Conservation (phyloP, 1,140 invertebrate species). For the Acromyrmex charruanus region DNA sequence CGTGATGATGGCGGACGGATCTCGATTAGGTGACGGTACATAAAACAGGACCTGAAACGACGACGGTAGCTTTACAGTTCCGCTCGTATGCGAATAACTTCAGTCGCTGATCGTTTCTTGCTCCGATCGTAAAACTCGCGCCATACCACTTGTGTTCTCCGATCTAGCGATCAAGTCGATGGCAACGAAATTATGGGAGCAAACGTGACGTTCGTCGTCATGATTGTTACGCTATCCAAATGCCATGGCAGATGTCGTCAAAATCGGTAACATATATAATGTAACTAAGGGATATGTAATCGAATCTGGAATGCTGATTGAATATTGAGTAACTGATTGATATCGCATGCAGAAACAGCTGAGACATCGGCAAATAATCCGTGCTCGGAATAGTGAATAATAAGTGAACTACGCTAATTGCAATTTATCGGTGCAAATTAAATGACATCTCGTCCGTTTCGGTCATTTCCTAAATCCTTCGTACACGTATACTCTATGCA, state of each 20-base stretch:
- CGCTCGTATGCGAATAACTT: slow-evolving; percentile 70
- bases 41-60: slow-evolving; percentile 61
- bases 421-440: slow-evolving; percentile 55
- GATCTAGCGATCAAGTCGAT: slow-evolving; percentile 7
- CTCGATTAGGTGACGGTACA: slow-evolving; percentile 56
- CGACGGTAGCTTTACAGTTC: slow-evolving; percentile 64
- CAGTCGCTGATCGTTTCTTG: slow-evolving; percentile 63
- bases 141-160: background rate
- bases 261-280: slow-evolving; percentile 7
- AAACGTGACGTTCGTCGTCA: slow-evolving; percentile 18
- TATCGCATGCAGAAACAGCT: slow-evolving; percentile 14
- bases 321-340: slow-evolving; percentile 32
- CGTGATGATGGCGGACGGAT: background rate
- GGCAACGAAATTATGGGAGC: slow-evolving; percentile 2
- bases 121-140: slow-evolving; percentile 52
- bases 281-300: background rate
- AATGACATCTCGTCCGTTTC: slow-evolving; percentile 39
- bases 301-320: slow-evolving; percentile 2
- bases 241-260: background rate
- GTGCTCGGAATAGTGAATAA: slow-evolving; percentile 22
- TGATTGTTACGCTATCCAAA: slow-evolving; percentile 1
- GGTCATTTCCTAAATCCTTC: slow-evolving; percentile 16
- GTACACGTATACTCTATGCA: background rate
- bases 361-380: slow-evolving; percentile 29
- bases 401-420: slow-evolving; percentile 49